Base-by-base conservation (phyloP, 2,797 vertebrate species). In the Darevskia nairensis region DNA sequence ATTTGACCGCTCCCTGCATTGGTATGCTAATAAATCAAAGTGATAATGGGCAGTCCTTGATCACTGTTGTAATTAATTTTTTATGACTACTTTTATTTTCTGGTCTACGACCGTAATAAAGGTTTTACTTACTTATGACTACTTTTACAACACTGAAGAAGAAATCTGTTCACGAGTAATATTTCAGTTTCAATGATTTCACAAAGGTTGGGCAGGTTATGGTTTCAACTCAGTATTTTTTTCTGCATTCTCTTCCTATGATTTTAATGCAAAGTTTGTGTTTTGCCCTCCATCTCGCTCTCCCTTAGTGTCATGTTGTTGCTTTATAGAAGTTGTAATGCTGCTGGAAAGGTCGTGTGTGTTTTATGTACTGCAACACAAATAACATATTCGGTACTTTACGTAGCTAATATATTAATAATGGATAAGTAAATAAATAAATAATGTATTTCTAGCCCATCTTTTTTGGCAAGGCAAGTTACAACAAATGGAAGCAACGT, bases 101-200 rank as follows among this genome's bases (percentile, higher is more conserved):
- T 35, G 35, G 35, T 35, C 35, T 35, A 35, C 35, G 35, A 35
- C 35, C 35, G 35, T 35, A 35, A 35, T 35, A 35, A 35, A 35
- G 35, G 35, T 35, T 35, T 35, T 35, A 35, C 35, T 35, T 35
- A 35, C 35, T 94, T 86, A 93, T 61, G 86, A 80, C 15, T 79
- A 92, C 13, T 76, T 93, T 90, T 89, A 86, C 19, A 90, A 89
- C 64, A 87, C 15, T 91, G 79, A 85, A 64, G 61, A 64, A 93
- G 85, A 94, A 94, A 95, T 41, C 4, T 84, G 89, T 94, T 89
- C 88, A 79, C 50, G 91, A 88, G 50, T 13, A 84, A 76, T 5
- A 71, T 84, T 92, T 91, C 82, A 86, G 41, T 91, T 90, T 68
- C 91, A 92, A 83, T 19, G n/a, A 90, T 89, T 72, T 39, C 50